phyloP scores from a whole-genome alignment of 2,888 invertebrate species.

The Zelleria hepariella region DNA sequence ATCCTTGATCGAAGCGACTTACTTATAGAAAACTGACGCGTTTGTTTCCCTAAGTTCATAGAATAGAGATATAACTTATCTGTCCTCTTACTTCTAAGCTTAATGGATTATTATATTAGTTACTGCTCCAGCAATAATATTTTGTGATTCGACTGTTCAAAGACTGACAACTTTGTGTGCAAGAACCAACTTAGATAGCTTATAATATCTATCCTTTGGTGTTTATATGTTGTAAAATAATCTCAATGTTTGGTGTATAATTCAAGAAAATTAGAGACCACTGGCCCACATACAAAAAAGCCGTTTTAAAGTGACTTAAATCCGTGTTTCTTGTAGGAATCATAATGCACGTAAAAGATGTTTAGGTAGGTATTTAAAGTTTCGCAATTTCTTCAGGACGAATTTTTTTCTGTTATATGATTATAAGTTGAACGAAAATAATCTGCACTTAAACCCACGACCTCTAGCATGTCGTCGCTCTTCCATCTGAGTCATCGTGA shows the following conservation, averaged over 20 bases:
- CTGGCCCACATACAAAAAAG: background rate
- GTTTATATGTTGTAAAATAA: background rate
- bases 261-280: background rate
- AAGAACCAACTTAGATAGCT: constrained; percentile 26
- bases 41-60: background rate
- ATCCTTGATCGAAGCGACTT: too few species aligned
- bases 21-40: background rate
- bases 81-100: constrained; percentile 2
- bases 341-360: too few species aligned
- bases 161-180: constrained; percentile 58
- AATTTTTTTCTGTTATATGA: too few species aligned
- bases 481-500: too few species aligned
- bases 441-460: too few species aligned
- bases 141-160: constrained; percentile 61
- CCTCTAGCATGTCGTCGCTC: too few species aligned
- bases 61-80: background rate
- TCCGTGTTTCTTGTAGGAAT: too few species aligned
- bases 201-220: background rate
- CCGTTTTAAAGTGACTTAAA: background rate
- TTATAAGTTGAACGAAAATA: too few species aligned
- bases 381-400: too few species aligned
- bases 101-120: constrained; percentile 13
- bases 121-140: constrained; percentile 58
- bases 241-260: background rate
- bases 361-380: too few species aligned